Conservation (phyloP, 2,113 vertebrate genomes). For the Xiphophorus maculatus region DNA sequence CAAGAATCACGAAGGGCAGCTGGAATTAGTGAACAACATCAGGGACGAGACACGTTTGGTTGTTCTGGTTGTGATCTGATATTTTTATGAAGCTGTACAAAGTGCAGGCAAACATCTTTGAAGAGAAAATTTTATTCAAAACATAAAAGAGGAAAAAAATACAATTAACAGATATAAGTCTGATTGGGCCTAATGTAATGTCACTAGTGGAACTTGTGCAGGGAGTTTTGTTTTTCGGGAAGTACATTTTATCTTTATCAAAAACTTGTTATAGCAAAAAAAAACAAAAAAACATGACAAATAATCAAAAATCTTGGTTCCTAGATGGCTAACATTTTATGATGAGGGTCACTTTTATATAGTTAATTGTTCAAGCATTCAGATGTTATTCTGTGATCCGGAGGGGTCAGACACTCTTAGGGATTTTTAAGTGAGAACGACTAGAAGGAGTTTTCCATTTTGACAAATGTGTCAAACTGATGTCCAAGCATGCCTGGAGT, state of each 20-base stretch:
- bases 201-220: background rate
- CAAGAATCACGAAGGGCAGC: background rate
- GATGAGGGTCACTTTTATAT: background rate
- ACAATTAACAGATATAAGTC: background rate
- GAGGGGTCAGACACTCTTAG: background rate
- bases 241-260: background rate
- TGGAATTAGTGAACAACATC: background rate
- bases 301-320: background rate
- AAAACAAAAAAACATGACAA: background rate
- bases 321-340: background rate
- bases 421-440: no score
- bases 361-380: background rate
- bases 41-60: no score
- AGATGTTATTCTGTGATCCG: background rate
- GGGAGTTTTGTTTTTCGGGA: background rate
- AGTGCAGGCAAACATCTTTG: no score
- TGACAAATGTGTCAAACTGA: background rate
- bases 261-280: background rate
- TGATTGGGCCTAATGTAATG: no score
- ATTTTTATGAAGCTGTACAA: no score
- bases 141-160: background rate
- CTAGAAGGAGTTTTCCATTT: background rate
- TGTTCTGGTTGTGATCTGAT: no score
- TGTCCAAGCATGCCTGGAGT: no score
- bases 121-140: background rate